Base-by-base conservation (phyloP, 2,888 invertebrate genomes). In the Orthonychiurus folsomi region DNA sequence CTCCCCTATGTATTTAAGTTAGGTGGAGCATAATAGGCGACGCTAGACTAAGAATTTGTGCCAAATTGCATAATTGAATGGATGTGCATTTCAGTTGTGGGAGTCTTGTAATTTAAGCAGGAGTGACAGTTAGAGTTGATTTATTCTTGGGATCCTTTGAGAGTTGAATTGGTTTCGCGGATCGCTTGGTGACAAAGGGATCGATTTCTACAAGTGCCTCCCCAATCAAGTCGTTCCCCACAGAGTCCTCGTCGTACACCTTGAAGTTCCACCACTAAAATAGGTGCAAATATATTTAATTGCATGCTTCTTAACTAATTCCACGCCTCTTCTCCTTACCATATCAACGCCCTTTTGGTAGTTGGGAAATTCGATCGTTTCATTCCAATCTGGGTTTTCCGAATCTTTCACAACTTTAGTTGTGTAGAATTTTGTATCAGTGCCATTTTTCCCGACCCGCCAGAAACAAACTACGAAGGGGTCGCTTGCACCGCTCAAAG, bases 321-420 rank as follows among this genome's bases (percentile, higher is more conserved):
- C 27, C 5, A 48, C 20, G 53, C 12, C 21, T 5, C 12, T 25
- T 50, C 20, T 12, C 3, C 27, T 62, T 60, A 67, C 65, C 59
- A 61, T 37, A 28, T 60, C 60, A 20, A 63, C 63, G 52, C 66
- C 66, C 55, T 65, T 65, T 58, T 65, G 65, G 52, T 67, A 69
- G 37, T 69, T 69, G 20, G 59, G 50, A 47, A 69, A 69, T 27
- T 65, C 66, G 25, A 69, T 64, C 12, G 60, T 67, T 47, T 67
- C 65, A 54, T 25, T 50, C 66, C 66, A 69, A 23, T 65, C 67
- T 3, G 63, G 63, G 56, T 65, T 67, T 52, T 69, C 69, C n/a
- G 59, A 47, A 48, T 69, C 65, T 21, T 63, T 59, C 21, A 64
- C 50, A 2, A 56, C 59, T 37, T 55, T 52, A 5, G 68, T 68